Evolutionary conservation across 2,888 invertebrate species (phyloP), one percentile per base, ranked within the genome.

Genomic region (Smittia sp.): DNA sequence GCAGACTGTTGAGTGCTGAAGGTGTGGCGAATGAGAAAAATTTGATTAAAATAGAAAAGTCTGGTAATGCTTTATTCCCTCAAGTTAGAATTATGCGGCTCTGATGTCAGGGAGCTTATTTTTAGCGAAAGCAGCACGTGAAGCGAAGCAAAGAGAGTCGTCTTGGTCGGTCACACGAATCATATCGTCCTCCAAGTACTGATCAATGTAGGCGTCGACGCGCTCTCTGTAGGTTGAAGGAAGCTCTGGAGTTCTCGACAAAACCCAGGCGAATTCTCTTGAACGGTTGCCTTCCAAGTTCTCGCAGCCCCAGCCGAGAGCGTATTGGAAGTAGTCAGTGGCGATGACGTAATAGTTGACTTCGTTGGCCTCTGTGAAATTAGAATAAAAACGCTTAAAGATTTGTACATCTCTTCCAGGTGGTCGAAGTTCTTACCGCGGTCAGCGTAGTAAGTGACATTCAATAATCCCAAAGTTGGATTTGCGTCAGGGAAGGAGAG

Each of bases 271-370:
- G 13, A 32, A 65, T 65, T 65, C 65, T 15, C n/a, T 27, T n/a
- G 27, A 27, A 3, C 20, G 25, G 15, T 32, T 20, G 9, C 2
- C 32, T 1, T n/a, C 18, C 11, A 65, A 25, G 24, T 65, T 25
- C n/a, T 41, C 15, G 41, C 74, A 74, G 7, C 38, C 20, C 46
- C 65, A 67, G 25, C 65, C 65, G 58, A 74, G 24, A 6, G 74
- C 54, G 25, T 68, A 74, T 9, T 58, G 24, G 7, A 52, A 66
- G 39, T 74, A 74, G 67, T 74, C 74, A 13, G 74, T 74, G 18
- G n/a, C 39, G 18, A 74, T 52, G n/a, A 74, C 54, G 11, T 18
- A 69, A 25, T 52, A 69, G 15, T 52, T 52, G 9, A n/a, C 24
- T n/a, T 32, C 7, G 27, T 69, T n/a, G 1, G 52, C n/a, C 18